These are phyloP conservation scores for Pammene aurita DNA, from an alignment of 2,888 invertebrate species.

Conservation along the genomic window DNA sequence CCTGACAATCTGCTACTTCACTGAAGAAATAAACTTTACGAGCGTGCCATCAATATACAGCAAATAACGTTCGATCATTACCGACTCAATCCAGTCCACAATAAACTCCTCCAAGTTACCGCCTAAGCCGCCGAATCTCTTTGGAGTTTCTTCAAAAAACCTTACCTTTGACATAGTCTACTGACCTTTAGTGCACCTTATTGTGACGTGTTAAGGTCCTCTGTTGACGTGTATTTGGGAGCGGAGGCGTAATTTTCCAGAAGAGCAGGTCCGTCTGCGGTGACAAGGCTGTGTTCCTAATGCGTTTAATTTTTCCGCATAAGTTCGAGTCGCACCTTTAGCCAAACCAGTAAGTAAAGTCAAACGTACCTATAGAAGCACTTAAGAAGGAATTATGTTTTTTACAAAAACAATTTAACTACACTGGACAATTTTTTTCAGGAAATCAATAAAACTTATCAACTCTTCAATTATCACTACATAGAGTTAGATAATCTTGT, in stretches of 20 bases:
- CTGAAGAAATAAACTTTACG: background rate
- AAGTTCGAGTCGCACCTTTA: background rate
- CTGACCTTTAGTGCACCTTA: background rate
- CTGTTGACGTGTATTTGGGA: slow-evolving; percentile 41
- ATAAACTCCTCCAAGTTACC: slow-evolving; percentile 27
- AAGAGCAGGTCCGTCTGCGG: slow-evolving; percentile 48
- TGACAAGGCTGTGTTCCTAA: slow-evolving; percentile 41
- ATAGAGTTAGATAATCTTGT: too few species aligned
- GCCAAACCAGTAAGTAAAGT: background rate
- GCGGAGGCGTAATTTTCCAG: slow-evolving; percentile 57
- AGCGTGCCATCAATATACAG: background rate
- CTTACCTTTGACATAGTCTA: background rate
- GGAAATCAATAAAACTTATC: too few species aligned
- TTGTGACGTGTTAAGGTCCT: background rate
- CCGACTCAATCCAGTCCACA: slow-evolving; percentile 12
- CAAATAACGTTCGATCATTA: slow-evolving; percentile 10
- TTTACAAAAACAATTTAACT: too few species aligned
- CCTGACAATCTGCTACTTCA: background rate
- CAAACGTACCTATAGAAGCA: too few species aligned
- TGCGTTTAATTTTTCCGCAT: background rate
- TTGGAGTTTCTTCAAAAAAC: slow-evolving; percentile 44
- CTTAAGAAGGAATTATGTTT: too few species aligned
- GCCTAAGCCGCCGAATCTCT: slow-evolving; percentile 30
- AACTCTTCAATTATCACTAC: too few species aligned
- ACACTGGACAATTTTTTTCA: too few species aligned